A percentile compares a stretch with the other conserved stretches of the same genome.
Evolutionary conservation across 2,888 invertebrate species (phyloP).

Genomic region (Thereva nobilitata): DNA sequence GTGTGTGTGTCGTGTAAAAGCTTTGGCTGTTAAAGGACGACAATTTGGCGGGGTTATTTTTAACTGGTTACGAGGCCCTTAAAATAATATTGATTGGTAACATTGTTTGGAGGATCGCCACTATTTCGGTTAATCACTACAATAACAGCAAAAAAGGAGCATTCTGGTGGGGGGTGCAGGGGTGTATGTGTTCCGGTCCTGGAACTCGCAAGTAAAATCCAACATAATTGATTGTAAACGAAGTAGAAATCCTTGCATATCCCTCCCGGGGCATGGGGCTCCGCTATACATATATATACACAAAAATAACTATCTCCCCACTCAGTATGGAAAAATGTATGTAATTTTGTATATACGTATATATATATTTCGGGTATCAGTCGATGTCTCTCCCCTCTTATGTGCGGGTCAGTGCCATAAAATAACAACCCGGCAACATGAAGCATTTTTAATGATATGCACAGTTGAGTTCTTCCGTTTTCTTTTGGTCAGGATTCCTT

Average conservation of each 20-base stretch:
- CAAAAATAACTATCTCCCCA: not conserved
- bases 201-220: conserved; percentile 43
- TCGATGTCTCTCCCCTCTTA: conserved; percentile 40
- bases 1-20: not conserved
- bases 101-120: too few relatives aligned
- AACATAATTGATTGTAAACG: conserved; percentile 46
- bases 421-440: conserved; percentile 42
- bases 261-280: conserved; percentile 41
- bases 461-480: conserved; percentile 41
- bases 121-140: too few relatives aligned
- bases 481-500: conserved; percentile 27
- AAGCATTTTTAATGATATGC: conserved; percentile 42
- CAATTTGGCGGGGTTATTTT: not conserved
- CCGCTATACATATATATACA: conserved; percentile 37
- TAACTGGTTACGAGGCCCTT: conserved; percentile 3
- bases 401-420: conserved; percentile 42
- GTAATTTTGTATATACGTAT: not conserved
- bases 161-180: conserved; percentile 1
- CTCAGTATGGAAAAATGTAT: too few relatives aligned
- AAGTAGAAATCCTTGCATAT: conserved; percentile 44
- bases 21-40: conserved; percentile 10
- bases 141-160: too few relatives aligned
- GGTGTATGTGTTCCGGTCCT: conserved; percentile 39
- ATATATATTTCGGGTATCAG: conserved; percentile 31
- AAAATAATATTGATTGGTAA: not conserved